Percentiles rank a stretch among this genome's conserved stretches.
Conservation (phyloP, 2,113 vertebrate genomes). For the Megaptera novaeangliae region DNA sequence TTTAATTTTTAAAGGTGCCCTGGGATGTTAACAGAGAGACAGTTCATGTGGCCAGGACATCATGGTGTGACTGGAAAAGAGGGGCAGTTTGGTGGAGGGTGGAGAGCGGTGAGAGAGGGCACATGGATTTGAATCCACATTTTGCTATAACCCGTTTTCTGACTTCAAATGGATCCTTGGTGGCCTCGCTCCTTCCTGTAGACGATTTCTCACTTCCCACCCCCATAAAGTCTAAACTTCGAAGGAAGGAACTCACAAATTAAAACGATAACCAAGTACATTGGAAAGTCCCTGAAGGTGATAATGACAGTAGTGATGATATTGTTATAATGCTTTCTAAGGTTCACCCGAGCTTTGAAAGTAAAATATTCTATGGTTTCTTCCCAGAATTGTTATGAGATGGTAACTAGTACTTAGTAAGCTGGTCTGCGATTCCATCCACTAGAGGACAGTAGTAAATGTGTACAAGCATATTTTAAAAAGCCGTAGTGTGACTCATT, state of each 20-base stretch:
- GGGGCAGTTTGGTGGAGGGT: neutral
- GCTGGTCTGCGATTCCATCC: neutral
- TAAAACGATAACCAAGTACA: neutral
- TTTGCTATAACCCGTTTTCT: neutral
- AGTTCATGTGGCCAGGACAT: neutral
- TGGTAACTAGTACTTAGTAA: neutral
- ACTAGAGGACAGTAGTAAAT: neutral
- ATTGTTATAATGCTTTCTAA: neutral
- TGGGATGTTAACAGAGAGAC: neutral
- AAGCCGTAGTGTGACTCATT: neutral
- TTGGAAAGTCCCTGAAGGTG: neutral
- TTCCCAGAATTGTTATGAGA: neutral
- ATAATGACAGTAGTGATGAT: neutral
- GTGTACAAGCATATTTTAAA: neutral
- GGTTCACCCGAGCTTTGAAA: neutral
- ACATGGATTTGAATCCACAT: neutral
- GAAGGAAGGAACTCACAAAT: neutral
- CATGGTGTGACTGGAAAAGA: neutral
- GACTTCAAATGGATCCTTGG: neutral
- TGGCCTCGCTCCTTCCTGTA: neutral
- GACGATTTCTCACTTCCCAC: neutral
- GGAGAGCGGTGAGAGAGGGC: too few species aligned
- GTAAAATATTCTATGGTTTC: neutral
- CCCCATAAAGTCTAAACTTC: neutral
- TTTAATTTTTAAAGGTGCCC: neutral